Evolutionary conservation across 2,888 invertebrate species (phyloP).

Genomic region (Smittia sp.): DNA sequence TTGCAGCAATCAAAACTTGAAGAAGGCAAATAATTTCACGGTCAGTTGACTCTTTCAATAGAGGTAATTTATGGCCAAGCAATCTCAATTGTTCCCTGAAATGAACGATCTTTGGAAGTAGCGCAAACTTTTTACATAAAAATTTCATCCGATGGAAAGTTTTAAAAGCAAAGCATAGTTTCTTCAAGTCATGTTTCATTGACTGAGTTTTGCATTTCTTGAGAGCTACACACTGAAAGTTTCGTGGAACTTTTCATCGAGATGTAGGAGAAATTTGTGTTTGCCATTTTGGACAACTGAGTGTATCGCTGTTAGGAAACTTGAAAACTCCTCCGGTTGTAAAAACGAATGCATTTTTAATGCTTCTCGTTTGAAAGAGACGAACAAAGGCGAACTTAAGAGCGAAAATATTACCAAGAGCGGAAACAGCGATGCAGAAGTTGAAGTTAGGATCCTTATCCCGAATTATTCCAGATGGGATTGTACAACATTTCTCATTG

Average conservation of each 20-base stretch:
- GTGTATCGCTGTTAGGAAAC: not conserved
- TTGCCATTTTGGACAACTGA: constrained; percentile 33
- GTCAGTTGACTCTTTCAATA: constrained; percentile 37
- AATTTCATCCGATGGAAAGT: constrained; percentile 35
- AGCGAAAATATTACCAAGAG: too few species aligned
- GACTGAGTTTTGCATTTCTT: constrained; percentile 36
- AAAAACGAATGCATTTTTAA: constrained; percentile 17
- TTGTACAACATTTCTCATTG: not conserved
- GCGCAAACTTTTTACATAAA: constrained; percentile 30
- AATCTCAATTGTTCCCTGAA: constrained; percentile 29
- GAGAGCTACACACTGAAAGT: not conserved
- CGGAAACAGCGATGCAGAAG: too few species aligned
- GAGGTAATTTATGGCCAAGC: constrained; percentile 30
- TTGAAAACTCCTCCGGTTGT: not conserved
- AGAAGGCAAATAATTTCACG: constrained; percentile 31
- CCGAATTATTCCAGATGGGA: too few species aligned
- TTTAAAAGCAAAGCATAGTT: constrained; percentile 1
- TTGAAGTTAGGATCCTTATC: too few species aligned
- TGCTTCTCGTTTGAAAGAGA: not conserved
- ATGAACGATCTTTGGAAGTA: not conserved
- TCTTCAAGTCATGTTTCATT: constrained; percentile 31
- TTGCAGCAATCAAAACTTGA: not conserved
- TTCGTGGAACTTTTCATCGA: not conserved
- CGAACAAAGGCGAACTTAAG: too few species aligned
- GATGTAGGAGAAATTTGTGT: not conserved